These are phyloP conservation scores for Scelioninae gen. 1 DNA, from an alignment of 2,888 invertebrate species.

Conservation along the genomic window DNA sequence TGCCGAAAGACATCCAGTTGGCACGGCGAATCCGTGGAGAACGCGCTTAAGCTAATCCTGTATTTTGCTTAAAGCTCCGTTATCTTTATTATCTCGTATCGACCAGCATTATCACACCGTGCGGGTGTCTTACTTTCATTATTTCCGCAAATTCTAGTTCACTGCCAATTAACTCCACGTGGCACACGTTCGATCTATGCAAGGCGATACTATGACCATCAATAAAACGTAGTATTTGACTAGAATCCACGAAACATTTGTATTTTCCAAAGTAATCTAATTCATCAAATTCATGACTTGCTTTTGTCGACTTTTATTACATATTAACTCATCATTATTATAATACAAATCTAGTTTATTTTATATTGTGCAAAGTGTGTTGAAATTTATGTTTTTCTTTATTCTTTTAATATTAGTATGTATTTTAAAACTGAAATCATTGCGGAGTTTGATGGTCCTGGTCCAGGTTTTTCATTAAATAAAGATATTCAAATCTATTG, in stretches of 20 bases:
- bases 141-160: conserved; percentile 61
- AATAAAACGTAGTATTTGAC: conserved; percentile 1
- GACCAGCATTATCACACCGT: conserved; percentile 54
- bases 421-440: too few species aligned
- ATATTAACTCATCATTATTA: too few species aligned
- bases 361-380: too few species aligned
- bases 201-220: conserved; percentile 21
- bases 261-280: too few species aligned
- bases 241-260: not conserved
- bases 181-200: conserved; percentile 57
- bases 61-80: conserved; percentile 42
- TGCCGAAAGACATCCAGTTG: conserved; percentile 63
- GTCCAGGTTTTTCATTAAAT: not conserved
- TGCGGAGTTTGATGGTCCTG: not conserved
- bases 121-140: conserved; percentile 60
- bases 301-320: too few species aligned
- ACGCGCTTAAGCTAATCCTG: conserved; percentile 40
- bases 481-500: not conserved
- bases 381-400: too few species aligned
- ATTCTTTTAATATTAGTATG: too few species aligned
- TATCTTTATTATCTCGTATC: conserved; percentile 46
- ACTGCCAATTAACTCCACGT: conserved; percentile 57
- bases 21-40: conserved; percentile 67
- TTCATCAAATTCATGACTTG: too few species aligned
- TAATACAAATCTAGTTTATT: too few species aligned